phyloP scores from a whole-genome alignment of 35 echinoderm and acorn worm genomes.

The Stichopus chloronotus region DNA sequence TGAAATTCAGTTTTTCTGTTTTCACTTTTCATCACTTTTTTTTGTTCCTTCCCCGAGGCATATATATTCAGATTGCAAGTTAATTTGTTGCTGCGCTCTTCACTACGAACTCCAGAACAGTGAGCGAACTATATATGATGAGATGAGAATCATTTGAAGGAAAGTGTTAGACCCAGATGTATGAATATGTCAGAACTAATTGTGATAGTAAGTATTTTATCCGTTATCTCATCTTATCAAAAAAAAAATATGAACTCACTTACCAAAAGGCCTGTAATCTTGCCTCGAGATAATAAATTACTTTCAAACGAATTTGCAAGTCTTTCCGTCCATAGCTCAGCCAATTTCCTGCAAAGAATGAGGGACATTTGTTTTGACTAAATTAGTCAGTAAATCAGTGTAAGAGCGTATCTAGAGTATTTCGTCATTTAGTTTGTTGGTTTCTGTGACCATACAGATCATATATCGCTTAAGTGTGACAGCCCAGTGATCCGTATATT shows the following conservation, averaged over 20 bases:
- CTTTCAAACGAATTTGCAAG: not conserved
- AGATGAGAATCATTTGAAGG: no score
- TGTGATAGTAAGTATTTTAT: no score
- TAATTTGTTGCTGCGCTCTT: no score
- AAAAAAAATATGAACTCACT: no score
- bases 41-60: not conserved
- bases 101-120: no score
- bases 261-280: not conserved
- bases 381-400: not conserved
- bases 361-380: not conserved
- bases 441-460: not conserved
- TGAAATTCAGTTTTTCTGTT: not conserved
- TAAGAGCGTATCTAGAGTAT: not conserved
- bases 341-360: not conserved
- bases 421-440: not conserved
- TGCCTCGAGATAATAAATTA: not conserved
- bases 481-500: not conserved
- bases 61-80: not conserved
- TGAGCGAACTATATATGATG: no score
- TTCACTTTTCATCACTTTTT: not conserved
- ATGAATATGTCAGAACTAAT: no score
- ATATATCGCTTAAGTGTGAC: not conserved
- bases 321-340: not conserved
- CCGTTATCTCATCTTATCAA: no score
- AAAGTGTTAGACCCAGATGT: no score